A percentile compares a stretch with the other conserved stretches of the same genome.
phyloP scores from a whole-genome alignment of 2,113 vertebrate genomes.

The Chrysemys picta region DNA sequence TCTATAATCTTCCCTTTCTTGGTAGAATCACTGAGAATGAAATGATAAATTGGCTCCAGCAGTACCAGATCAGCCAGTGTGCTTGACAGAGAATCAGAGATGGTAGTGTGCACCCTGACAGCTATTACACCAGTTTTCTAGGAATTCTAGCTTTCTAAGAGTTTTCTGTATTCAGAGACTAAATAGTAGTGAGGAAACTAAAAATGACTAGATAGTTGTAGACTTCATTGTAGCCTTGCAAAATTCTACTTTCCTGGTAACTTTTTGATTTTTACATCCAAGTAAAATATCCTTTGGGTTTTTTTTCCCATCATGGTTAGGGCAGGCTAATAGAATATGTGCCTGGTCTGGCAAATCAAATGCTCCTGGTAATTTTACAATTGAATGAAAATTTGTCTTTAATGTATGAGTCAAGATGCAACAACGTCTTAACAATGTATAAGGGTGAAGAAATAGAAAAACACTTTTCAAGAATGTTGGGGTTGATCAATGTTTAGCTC shows the following conservation, averaged over 20 bases:
- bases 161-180: not conserved
- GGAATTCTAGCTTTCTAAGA: not conserved
- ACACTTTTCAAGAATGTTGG: not conserved
- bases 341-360: not conserved
- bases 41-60: not conserved
- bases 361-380: not conserved
- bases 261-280: not conserved
- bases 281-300: not conserved
- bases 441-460: not conserved
- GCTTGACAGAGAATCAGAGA: not conserved
- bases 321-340: not conserved
- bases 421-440: not conserved
- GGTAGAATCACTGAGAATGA: not conserved
- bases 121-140: not conserved
- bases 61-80: not conserved
- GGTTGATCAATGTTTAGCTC: not conserved
- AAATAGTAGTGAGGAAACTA: not conserved
- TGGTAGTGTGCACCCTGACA: rapidly evolving
- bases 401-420: not conserved
- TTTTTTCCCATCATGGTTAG: not conserved
- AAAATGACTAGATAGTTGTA: not conserved
- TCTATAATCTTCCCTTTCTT: not conserved
- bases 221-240: not conserved
- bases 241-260: not conserved
- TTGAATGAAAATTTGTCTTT: rapidly evolving